These are phyloP conservation scores for Phoxinus dragarum DNA, from an alignment of 2,797 vertebrate species.

Conservation along the genomic window DNA sequence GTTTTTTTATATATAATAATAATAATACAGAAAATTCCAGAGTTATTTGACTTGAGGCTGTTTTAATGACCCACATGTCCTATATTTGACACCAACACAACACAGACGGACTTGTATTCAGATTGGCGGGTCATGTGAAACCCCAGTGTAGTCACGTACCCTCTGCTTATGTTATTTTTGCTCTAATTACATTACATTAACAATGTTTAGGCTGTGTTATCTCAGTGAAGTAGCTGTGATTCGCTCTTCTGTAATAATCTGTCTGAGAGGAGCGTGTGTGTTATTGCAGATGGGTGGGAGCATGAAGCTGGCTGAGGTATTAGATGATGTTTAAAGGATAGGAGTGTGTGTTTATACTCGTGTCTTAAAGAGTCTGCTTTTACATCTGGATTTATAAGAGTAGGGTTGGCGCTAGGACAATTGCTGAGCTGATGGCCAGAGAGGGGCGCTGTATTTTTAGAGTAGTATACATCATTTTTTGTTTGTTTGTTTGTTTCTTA, in stretches of 20 bases:
- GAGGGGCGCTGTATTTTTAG: too few species aligned
- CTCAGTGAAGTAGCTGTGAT: conserved; percentile 63
- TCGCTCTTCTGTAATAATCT: conserved; percentile 66
- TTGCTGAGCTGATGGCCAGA: not conserved
- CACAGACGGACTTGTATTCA: conserved; percentile 54
- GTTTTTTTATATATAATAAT: conserved; percentile 18
- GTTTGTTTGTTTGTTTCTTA: too few species aligned
- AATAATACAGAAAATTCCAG: conserved; percentile 50
- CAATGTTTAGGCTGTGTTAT: conserved; percentile 67
- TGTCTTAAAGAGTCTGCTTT: conserved; percentile 44
- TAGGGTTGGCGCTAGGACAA: conserved; percentile 19
- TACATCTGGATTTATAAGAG: conserved; percentile 38
- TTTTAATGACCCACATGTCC: conserved; percentile 58
- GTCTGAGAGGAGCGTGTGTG: conserved; percentile 65
- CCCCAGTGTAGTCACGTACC: conserved; percentile 54
- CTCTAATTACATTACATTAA: conserved; percentile 58
- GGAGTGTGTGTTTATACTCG: conserved; percentile 54
- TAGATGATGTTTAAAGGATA: conserved; percentile 67
- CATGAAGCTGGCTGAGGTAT: conserved; percentile 63
- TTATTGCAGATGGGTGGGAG: conserved; percentile 76
- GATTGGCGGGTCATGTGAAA: conserved; percentile 55
- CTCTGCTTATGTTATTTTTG: conserved; percentile 44
- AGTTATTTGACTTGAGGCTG: conserved; percentile 48
- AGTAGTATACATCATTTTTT: not conserved
- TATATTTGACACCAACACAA: conserved; percentile 43